phyloP scores from a whole-genome alignment of 2,888 invertebrate species.

The Dynastes hyllus region DNA sequence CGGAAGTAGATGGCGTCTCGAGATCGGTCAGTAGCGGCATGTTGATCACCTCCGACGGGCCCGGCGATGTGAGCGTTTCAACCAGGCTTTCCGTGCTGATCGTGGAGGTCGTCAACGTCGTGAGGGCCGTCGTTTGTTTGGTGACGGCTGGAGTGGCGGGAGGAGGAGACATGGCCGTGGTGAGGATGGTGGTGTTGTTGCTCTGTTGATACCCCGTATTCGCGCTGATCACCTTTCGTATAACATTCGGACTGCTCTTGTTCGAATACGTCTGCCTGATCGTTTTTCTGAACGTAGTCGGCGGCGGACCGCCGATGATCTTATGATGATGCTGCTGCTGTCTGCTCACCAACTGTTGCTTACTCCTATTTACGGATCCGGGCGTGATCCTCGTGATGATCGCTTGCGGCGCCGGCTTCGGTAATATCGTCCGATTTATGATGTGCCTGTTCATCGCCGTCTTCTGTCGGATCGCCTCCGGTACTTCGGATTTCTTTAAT shows the following conservation, averaged over 20 bases:
- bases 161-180: slow-evolving; percentile 5
- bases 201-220: slow-evolving; percentile 58
- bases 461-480: slow-evolving; percentile 66
- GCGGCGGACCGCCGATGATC: slow-evolving; percentile 46
- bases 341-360: slow-evolving; percentile 39
- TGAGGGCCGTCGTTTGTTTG: not conserved
- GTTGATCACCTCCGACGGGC: slow-evolving; percentile 61
- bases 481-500: slow-evolving; percentile 53
- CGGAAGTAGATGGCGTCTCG: slow-evolving; percentile 46
- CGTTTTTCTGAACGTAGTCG: slow-evolving; percentile 49
- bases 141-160: slow-evolving; percentile 10
- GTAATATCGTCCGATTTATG: slow-evolving; percentile 55
- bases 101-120: slow-evolving; percentile 9
- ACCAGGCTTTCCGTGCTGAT: slow-evolving; percentile 35
- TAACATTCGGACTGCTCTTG: slow-evolving; percentile 52
- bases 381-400: slow-evolving; percentile 57
- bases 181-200: not conserved
- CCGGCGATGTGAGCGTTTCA: slow-evolving; percentile 26
- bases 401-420: slow-evolving; percentile 65
- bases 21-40: slow-evolving; percentile 64
- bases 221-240: slow-evolving; percentile 63
- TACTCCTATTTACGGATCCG: slow-evolving; percentile 47
- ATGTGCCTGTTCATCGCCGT: slow-evolving; percentile 55
- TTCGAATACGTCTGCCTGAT: slow-evolving; percentile 54
- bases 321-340: slow-evolving; percentile 42